Conservation (phyloP, 2,113 vertebrate species). For the Cricetomys ansorgei region DNA sequence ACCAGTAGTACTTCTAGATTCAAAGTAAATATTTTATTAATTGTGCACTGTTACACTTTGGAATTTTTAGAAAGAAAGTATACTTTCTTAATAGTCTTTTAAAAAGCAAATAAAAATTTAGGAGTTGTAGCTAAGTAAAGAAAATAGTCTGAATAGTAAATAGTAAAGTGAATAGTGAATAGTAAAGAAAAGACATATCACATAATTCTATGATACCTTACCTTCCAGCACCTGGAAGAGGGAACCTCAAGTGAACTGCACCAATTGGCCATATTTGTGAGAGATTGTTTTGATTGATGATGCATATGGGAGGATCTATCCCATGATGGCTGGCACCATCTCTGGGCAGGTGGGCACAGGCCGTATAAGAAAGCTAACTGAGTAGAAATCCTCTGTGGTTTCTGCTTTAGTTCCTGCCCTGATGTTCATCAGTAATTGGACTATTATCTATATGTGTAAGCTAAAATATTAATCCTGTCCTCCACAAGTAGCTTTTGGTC, state of each 20-base stretch:
- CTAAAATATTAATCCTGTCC: neutral
- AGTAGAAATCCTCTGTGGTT: neutral
- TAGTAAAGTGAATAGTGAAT: too few relatives aligned
- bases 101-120: neutral
- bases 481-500: neutral
- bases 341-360: neutral
- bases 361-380: neutral
- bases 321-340: neutral
- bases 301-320: neutral
- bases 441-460: neutral
- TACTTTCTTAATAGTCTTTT: neutral
- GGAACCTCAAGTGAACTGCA: neutral
- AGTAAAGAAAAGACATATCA: neutral
- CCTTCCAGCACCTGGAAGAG: neutral
- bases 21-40: neutral
- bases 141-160: too few relatives aligned
- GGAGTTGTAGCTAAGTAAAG: neutral
- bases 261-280: neutral
- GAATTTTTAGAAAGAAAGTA: neutral
- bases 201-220: neutral
- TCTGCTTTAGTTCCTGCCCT: neutral
- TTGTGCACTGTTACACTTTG: neutral
- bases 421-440: neutral
- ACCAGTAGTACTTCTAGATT: neutral
- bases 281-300: neutral